phyloP scores from a whole-genome alignment of 2,888 invertebrate species.

The Branchipolynoe longqiensis region DNA sequence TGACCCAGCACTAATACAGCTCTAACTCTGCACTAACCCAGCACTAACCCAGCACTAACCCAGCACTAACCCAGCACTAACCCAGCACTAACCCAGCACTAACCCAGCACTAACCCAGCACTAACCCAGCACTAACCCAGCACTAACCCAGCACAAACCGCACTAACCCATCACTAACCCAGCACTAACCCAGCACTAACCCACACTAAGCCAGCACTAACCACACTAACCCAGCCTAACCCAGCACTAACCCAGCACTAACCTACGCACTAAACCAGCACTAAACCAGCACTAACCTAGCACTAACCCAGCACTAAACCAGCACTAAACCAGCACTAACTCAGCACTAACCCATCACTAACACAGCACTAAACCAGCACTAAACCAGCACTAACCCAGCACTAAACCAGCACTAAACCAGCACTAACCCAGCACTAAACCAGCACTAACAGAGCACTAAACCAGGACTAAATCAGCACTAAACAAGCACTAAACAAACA shows the following conservation, averaged over 20 bases:
- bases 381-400: no score
- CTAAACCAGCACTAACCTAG: no score
- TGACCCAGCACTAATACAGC: neutral
- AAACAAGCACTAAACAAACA: neutral
- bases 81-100: neutral
- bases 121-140: neutral
- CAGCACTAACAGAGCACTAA: neutral
- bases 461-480: neutral
- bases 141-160: neutral
- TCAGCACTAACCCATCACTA: no score
- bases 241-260: neutral
- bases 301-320: no score
- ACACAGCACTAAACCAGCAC: no score
- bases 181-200: neutral
- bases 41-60: neutral
- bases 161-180: neutral
- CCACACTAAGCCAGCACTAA: neutral
- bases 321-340: no score
- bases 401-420: no score
- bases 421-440: no score
- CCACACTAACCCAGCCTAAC: neutral
- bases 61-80: neutral
- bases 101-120: neutral
- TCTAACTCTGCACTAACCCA: neutral
- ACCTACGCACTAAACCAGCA: no score